Evolutionary conservation across 2,888 invertebrate genomes (phyloP).

Genomic region (Metalampra italica): DNA sequence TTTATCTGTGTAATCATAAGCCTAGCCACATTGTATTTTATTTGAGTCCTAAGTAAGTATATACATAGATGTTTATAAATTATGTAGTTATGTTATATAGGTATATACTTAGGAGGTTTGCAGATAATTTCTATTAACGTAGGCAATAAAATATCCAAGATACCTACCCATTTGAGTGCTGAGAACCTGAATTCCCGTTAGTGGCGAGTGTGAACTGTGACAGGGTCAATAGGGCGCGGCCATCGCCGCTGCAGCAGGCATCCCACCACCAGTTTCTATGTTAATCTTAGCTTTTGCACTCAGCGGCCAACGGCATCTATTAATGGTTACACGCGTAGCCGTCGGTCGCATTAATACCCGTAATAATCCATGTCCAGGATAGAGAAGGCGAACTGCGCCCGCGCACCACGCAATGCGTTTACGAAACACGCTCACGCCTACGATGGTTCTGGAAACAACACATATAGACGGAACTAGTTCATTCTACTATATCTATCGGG

Average conservation of each 20-base stretch:
- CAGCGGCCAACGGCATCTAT: conserved; percentile 65
- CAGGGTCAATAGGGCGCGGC: conserved; percentile 72
- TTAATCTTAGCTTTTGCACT: conserved; percentile 66
- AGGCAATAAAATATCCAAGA: conserved; percentile 17
- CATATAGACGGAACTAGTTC: conserved; percentile 66
- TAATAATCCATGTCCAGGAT: conserved; percentile 47
- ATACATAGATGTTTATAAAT: no score
- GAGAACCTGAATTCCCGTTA: conserved; percentile 71
- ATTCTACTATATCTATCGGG: conserved; percentile 72
- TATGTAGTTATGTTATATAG: no score
- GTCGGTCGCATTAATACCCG: conserved; percentile 55
- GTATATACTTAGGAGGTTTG: no score
- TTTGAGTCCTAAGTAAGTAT: no score
- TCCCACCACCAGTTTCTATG: conserved; percentile 71
- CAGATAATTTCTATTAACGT: conserved; percentile 7
- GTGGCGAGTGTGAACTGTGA: conserved; percentile 64
- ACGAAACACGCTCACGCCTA: conserved; percentile 68
- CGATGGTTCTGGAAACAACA: conserved; percentile 48
- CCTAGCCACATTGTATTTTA: no score
- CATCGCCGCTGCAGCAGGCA: conserved; percentile 48
- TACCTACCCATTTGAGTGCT: conserved; percentile 34
- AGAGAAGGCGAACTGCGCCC: conserved; percentile 42
- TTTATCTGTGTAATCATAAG: no score
- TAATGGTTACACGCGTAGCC: conserved; percentile 71
- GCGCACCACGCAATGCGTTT: conserved; percentile 60